Base-by-base conservation (phyloP, 2,113 vertebrate species). In the Tachysurus vachellii region DNA sequence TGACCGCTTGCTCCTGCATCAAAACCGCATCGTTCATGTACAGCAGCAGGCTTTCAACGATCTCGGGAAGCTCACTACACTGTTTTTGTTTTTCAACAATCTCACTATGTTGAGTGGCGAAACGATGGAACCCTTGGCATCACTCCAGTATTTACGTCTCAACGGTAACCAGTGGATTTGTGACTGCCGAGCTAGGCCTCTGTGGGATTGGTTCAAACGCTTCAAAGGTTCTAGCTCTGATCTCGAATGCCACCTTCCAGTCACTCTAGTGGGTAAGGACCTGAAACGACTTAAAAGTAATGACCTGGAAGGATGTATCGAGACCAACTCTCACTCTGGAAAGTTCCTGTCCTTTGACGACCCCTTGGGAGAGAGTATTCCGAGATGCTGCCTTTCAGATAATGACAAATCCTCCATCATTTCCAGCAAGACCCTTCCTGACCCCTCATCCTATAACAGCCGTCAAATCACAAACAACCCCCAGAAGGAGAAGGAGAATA, bases 161-260 rank as follows among this genome's bases (percentile, higher is more conserved):
- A 99, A 99, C 0, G 97, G 97, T 57, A 99, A 99, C 95, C 97
- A 97, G 87, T 99, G 99, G 99, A 96, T 98, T 88, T 99, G 99
- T 0, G 99, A 99, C 92, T 99, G 99, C 91, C 96, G 97, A 50
- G 97, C 97, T 0, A 95, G 95, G 42, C 97, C 97, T 0, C 95
- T 99, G 89, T 99, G 99, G 99, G 96, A 96, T 84, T 99, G 99
- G 99, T 98, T 99, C 88, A 97, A 95, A 89, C 96, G 96, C 87
- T 99, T 99, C 90, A 98, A 97, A 80, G 99, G 99, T 2, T 99
- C 99, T 0, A 99, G 98, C 16, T 99, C 99, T 0, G 97, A 97
- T 84, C 93, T 99, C 28, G 97, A 96, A 91, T 99, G 99, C 91
- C 94, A 95, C 54, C 92, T 97, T 62, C 99, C 99, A 0, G 87